Conservation (phyloP, 2,888 invertebrate species). For the Isoperla grammatica region DNA sequence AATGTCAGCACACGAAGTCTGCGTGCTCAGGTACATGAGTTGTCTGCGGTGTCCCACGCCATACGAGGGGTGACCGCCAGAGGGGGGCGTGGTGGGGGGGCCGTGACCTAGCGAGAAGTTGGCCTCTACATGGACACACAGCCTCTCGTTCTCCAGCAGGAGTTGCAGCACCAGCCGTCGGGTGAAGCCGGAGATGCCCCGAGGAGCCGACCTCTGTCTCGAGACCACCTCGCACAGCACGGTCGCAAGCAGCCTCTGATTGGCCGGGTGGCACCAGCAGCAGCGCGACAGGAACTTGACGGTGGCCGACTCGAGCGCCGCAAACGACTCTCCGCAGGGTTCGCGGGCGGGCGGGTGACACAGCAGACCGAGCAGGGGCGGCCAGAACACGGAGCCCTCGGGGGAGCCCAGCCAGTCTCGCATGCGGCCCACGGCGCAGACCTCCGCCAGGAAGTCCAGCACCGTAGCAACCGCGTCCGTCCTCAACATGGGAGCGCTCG, state of each 20-base stretch:
- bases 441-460: conserved; percentile 74
- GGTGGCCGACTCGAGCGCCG: conserved; percentile 63
- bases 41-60: conserved; percentile 68
- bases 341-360: conserved; percentile 43
- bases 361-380: conserved; percentile 68
- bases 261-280: conserved; percentile 76
- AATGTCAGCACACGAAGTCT: conserved; percentile 68
- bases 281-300: conserved; percentile 78
- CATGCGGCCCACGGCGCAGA: conserved; percentile 73
- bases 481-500: conserved; percentile 48
- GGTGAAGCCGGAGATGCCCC: conserved; percentile 80
- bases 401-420: conserved; percentile 81
- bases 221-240: conserved; percentile 72
- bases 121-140: conserved; percentile 63
- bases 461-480: conserved; percentile 58
- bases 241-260: conserved; percentile 76
- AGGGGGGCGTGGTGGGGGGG: conserved; percentile 10
- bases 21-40: conserved; percentile 66
- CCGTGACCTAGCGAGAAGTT: conserved; percentile 25
- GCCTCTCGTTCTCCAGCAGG: conserved; percentile 78
- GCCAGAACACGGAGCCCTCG: conserved; percentile 81
- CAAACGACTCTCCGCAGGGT: conserved; percentile 37
- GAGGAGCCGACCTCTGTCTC: conserved; percentile 46
- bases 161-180: conserved; percentile 80
- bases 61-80: conserved; percentile 56